Percentiles rank a stretch among this genome's conserved stretches.
These are phyloP conservation scores for Astropecten irregularis DNA, from an alignment of 53 echinoderm and acorn worm genomes.

Conservation along the genomic window DNA sequence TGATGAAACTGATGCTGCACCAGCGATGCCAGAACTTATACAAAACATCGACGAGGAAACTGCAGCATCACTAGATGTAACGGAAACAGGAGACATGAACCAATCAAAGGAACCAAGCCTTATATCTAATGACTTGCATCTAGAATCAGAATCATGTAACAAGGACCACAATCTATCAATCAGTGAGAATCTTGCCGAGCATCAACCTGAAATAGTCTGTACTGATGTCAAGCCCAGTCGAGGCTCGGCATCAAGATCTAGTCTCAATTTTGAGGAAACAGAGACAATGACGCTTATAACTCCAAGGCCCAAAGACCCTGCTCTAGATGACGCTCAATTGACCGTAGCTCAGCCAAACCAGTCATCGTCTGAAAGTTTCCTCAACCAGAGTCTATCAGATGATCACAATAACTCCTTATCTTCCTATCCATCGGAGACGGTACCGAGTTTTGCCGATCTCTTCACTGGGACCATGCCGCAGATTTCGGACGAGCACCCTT, in stretches of 20 bases:
- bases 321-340: too few species aligned
- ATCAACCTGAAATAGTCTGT: not conserved
- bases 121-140: not conserved
- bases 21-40: not conserved
- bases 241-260: not conserved
- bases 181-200: slow-evolving; percentile 21
- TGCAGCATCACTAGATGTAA: not conserved
- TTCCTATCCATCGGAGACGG: not conserved
- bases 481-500: not conserved
- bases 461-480: not conserved
- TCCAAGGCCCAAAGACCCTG: not conserved
- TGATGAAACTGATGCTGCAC: not conserved
- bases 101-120: not conserved
- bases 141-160: not conserved
- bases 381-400: not conserved
- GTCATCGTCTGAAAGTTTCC: not conserved
- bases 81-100: not conserved
- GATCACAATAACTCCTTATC: slow-evolving; percentile 3
- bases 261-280: slow-evolving; percentile 39
- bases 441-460: slow-evolving; percentile 43
- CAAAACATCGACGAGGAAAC: not conserved
- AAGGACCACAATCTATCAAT: not conserved
- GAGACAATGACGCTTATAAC: slow-evolving; percentile 25
- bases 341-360: too few species aligned
- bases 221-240: not conserved